Conservation (phyloP, 2,797 vertebrate species). For the Peromyscus melanophrys region DNA sequence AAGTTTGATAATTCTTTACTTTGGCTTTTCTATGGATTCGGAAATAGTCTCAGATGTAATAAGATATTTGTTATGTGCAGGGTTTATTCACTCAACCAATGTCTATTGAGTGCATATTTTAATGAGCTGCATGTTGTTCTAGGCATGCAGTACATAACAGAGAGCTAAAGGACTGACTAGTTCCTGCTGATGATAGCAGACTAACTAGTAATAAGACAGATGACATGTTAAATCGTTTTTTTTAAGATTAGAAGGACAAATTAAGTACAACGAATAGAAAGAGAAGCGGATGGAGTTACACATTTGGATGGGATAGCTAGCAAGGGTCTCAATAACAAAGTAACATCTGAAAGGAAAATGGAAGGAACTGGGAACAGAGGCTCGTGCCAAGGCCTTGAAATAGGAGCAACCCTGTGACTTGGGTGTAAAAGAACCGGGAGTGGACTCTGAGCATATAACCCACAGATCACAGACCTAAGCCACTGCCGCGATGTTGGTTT, state of each 20-base stretch:
- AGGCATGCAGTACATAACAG: background rate
- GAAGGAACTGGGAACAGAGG: background rate
- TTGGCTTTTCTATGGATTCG: background rate
- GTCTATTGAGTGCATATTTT: background rate
- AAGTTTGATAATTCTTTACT: background rate
- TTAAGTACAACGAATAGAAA: constrained; percentile 13
- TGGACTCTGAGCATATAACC: background rate
- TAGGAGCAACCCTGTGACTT: background rate
- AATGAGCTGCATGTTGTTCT: background rate
- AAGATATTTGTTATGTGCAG: constrained; percentile 34
- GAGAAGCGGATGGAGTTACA: background rate
- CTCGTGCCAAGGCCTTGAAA: background rate
- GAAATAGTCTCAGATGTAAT: constrained; percentile 32
- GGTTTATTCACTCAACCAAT: constrained; percentile 4
- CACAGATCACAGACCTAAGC: background rate
- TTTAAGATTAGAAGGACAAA: background rate
- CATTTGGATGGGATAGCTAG: background rate
- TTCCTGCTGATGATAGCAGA: background rate
- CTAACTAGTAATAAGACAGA: too few relatives aligned
- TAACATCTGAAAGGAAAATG: background rate
- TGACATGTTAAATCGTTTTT: background rate
- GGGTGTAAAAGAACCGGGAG: background rate
- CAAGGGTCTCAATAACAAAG: background rate
- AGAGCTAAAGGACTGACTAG: background rate
- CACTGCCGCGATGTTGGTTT: background rate